These are phyloP conservation scores for Mixornis gularis DNA, from an alignment of 2,113 vertebrate genomes.

Conservation along the genomic window DNA sequence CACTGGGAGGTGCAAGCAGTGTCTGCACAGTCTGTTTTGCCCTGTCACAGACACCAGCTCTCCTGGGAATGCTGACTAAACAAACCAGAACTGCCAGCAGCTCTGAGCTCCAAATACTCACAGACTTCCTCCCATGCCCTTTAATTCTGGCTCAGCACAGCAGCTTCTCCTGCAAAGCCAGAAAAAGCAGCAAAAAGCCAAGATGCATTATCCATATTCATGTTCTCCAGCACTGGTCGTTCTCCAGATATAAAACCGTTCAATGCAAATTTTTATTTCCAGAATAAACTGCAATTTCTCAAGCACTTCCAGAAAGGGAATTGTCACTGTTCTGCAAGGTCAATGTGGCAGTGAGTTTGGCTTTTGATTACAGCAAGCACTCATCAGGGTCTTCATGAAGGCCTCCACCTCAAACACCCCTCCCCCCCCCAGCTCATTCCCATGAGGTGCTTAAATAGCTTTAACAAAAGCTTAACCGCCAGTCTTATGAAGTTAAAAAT, in stretches of 20 bases:
- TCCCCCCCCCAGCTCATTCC: background rate
- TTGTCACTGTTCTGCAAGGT: background rate
- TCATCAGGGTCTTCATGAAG: background rate
- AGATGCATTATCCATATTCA: constrained; percentile 15
- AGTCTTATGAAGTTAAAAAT: background rate
- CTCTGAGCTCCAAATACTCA: background rate
- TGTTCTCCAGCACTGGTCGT: background rate
- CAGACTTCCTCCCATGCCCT: background rate
- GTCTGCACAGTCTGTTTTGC: background rate
- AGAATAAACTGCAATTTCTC: background rate
- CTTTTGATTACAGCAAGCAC: background rate
- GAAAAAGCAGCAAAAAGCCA: background rate
- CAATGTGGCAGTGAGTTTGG: background rate
- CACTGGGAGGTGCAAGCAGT: background rate
- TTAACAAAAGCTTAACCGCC: background rate
- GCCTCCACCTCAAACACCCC: background rate
- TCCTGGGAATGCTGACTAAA: background rate
- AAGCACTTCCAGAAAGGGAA: background rate
- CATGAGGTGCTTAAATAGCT: background rate
- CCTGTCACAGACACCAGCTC: background rate
- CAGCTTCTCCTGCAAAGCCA: background rate
- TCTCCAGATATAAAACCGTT: background rate
- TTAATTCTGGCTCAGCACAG: background rate
- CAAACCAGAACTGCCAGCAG: background rate
- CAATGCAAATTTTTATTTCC: background rate